These are phyloP conservation scores for Stegana nigrithorax DNA, from an alignment of 2,888 invertebrate genomes.

Conservation along the genomic window DNA sequence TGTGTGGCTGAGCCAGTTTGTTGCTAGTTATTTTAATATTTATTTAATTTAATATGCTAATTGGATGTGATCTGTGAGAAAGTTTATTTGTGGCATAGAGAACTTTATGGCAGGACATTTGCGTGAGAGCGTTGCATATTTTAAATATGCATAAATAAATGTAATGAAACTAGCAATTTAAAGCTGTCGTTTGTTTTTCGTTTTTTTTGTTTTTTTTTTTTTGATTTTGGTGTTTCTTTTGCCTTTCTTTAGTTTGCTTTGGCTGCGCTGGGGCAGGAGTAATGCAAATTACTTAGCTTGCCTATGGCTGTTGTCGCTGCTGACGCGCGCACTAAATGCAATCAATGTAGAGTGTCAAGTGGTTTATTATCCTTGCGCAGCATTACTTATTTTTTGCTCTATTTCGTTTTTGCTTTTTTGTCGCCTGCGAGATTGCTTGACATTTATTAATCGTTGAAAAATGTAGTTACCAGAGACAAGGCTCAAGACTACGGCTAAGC, in stretches of 20 bases:
- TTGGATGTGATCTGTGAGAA: conserved; percentile 55
- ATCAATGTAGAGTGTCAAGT: too few species aligned
- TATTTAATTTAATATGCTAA: conserved; percentile 66
- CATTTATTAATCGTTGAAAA: conserved; percentile 56
- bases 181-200: too few species aligned
- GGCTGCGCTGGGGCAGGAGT: too few species aligned
- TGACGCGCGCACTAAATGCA: too few species aligned
- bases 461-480: conserved; percentile 48
- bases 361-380: too few species aligned
- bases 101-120: conserved; percentile 43
- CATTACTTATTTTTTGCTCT: background rate
- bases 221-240: too few species aligned
- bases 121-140: conserved; percentile 39
- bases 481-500: conserved; percentile 41
- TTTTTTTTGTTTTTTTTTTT: too few species aligned
- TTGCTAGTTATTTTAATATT: conserved; percentile 63
- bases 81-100: conserved; percentile 20
- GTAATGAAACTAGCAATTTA: too few species aligned
- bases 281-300: too few species aligned
- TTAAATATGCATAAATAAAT: conserved; percentile 53
- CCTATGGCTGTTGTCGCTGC: too few species aligned
- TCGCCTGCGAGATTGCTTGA: conserved; percentile 29
- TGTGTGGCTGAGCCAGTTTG: conserved; percentile 22
- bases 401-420: background rate
- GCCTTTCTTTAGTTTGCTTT: too few species aligned